Percentiles rank a stretch among this genome's conserved stretches.
Evolutionary conservation across 2,797 vertebrate genomes (phyloP).

Genomic region (Sus cebifrons): DNA sequence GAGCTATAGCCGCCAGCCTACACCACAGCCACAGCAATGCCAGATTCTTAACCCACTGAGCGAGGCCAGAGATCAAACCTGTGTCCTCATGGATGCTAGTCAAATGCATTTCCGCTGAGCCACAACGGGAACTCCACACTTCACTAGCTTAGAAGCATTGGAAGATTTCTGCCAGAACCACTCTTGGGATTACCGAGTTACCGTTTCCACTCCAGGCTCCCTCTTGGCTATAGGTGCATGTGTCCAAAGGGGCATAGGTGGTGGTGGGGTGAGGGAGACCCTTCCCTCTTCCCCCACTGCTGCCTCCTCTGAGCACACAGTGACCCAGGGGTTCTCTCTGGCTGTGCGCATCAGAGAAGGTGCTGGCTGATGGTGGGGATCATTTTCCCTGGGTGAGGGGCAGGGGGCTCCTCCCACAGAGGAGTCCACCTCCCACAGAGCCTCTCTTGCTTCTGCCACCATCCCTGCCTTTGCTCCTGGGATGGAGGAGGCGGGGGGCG

Average conservation of each 20-base stretch:
- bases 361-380: not conserved
- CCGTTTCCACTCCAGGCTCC: not conserved
- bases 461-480: not conserved
- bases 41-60: too few relatives aligned
- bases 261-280: not conserved
- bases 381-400: not conserved
- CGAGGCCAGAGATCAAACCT: too few relatives aligned
- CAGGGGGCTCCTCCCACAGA: not conserved
- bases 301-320: not conserved
- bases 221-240: not conserved
- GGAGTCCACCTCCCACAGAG: not conserved
- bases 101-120: too few relatives aligned
- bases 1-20: too few relatives aligned
- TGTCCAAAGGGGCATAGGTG: not conserved
- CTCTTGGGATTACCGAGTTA: not conserved
- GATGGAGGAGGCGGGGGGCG: fast-evolving
- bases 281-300: not conserved
- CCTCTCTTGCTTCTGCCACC: not conserved
- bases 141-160: not conserved
- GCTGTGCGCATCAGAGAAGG: not conserved
- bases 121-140: too few relatives aligned
- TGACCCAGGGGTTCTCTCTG: not conserved
- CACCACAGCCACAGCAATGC: too few relatives aligned
- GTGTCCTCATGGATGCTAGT: too few relatives aligned
- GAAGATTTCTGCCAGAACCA: not conserved